Conservation (phyloP, 2,888 invertebrate species). For the Cyclophora albipunctata region DNA sequence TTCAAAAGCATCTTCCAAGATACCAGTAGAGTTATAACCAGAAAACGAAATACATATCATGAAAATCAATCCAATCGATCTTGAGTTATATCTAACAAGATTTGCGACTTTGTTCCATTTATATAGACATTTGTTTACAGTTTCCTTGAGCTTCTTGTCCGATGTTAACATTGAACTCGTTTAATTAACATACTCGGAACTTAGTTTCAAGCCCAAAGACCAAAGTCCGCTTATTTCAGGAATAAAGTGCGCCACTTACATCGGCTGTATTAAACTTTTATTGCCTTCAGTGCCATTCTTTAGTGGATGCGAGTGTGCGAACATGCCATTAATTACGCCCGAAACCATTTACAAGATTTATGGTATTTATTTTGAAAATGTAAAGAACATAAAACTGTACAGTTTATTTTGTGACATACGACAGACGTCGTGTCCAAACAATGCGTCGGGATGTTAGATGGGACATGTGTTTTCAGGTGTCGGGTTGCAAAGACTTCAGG, state of each 20-base stretch:
- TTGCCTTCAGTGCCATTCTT: constrained; percentile 57
- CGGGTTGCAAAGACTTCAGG: constrained; percentile 4
- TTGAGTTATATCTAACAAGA: too few species aligned
- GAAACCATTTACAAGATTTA: constrained; percentile 66
- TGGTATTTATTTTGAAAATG: constrained; percentile 54
- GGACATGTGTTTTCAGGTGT: constrained; percentile 11
- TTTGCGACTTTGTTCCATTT: too few species aligned
- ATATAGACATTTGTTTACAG: too few species aligned
- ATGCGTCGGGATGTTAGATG: constrained; percentile 13
- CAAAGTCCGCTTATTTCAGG: constrained; percentile 43
- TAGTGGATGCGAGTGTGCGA: constrained; percentile 53
- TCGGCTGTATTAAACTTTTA: constrained; percentile 62
- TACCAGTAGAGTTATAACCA: too few species aligned
- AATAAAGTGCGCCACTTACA: constrained; percentile 51
- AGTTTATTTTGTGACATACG: constrained; percentile 24
- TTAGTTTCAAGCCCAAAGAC: constrained; percentile 40
- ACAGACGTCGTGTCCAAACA: constrained; percentile 13
- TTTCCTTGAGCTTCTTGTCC: too few species aligned
- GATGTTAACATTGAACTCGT: constrained; percentile 24
- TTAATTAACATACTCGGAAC: constrained; percentile 43
- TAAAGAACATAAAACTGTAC: constrained; percentile 36
- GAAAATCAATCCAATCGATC: too few species aligned
- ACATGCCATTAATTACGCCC: constrained; percentile 61
- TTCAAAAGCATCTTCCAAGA: too few species aligned
- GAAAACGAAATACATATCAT: too few species aligned